Base-by-base conservation (phyloP, 2,113 vertebrate species). In the Vicugna pacos region DNA sequence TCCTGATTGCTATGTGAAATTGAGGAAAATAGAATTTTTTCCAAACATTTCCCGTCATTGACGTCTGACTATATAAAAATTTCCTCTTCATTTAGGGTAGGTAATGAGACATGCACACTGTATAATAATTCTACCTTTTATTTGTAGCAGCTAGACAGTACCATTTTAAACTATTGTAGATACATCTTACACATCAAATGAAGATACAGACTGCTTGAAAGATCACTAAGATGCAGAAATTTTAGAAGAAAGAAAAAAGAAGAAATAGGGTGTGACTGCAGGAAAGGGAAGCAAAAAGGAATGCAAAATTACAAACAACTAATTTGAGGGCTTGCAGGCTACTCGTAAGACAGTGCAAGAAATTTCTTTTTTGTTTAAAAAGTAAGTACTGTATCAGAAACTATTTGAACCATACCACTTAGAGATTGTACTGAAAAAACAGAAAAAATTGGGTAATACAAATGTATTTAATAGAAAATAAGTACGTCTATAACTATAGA, bases 391-490 rank as follows among this genome's bases (percentile, higher is more conserved):
- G 26, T 11, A 80, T 94, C 65, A 88, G 85, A 92, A 80, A 77
- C 6, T 28, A 80, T 91, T 94, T 93, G 19, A 94, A 70, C 13
- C 11, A 92, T 79, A 92, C 56, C 22, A 75, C 30, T 83, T 75
- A 92, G 67, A 93, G 62, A 81, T 8, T 91, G 26, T 64, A 82
- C 12, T 46, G 14, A 56, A 2, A 93, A 86, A 86, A 54, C 0
- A 76, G 50, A 79, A 87, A 81, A 72, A 67, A 81, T 0, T 32
- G 26, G 56, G 84, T 4, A 67, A 94, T 73, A 91, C 94, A 92
- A 91, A 67, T 76, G n/a, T 76, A 81, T 38, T 88, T 79, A 92
- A 96, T 72, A 81, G 62, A 94, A 95, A 96, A 85, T 65, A 84
- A 87, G n/a, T 24, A 70, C 73, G 26, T 32, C 50, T 93, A n/a